Evolutionary conservation across 2,888 invertebrate species (phyloP), one percentile per base, ranked within the genome.

Genomic region (Acrobasis repandana): DNA sequence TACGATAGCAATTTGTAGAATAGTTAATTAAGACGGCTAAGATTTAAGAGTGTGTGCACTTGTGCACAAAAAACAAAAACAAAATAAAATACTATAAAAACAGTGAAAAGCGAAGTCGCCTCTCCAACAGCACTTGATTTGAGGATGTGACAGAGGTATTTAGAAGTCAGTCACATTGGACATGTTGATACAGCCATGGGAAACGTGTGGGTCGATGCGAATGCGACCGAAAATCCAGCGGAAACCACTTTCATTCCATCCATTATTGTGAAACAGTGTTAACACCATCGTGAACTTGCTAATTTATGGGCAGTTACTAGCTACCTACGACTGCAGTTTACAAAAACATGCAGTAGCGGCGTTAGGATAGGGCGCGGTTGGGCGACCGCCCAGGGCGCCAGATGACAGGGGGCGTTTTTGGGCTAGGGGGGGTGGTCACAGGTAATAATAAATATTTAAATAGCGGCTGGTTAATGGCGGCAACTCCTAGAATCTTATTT

Each of bases 161-260:
- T 48, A 57, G 14, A 57, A 57, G 33, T 57, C 48, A 56, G 48
- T 57, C 57, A 57, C 10, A 16, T 38, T 15, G 15, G 38, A 16
- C 47, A 33, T 16, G 16, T 48, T 33, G 10, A 34, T 33, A 9
- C 9, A 46, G 4, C 57, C 46, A 56, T 48, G 57, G 48, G 48
- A 57, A 48, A 47, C 15, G 48, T 34, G 57, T 57, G 57, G 46
- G 57, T 56, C 9, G 47, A 57, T 43, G 56, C 56, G 16, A 9
- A 8, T 56, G 10, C 47, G 34, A 57, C 33, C 56, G 8, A 48
- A 57, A 47, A 48, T 34, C 16, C 46, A 20, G 48, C 18, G 15
- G 56, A 48, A 57, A 57, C 54, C 38, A 47, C 57, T 57, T 57
- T 57, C 57, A 47, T 57, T 47, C 48, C 16, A 47, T 48, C 34